Percentiles rank a stretch among this genome's conserved stretches.
Evolutionary conservation across 1,140 invertebrate species (phyloP).

Genomic region (Lordiphosa mommai): DNA sequence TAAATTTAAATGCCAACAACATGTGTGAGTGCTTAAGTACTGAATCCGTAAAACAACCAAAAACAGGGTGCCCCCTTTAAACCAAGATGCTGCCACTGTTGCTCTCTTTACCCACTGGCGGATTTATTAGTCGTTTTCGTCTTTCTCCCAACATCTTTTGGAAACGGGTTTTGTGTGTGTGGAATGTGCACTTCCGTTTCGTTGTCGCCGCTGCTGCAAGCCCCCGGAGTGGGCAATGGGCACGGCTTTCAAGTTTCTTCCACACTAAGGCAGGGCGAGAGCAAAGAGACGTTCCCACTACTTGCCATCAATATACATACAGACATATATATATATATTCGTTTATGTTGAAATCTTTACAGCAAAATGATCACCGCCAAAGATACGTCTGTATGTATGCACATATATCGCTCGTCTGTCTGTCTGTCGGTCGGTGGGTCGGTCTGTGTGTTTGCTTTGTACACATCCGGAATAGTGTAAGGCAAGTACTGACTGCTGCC

Average conservation of each 20-base stretch:
- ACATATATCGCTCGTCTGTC: constrained; percentile 25
- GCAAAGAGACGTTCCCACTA: constrained; percentile 47
- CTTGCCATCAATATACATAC: constrained; percentile 58
- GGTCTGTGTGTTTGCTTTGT: constrained; percentile 52
- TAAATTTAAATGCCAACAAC: constrained; percentile 53
- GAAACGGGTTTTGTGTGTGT: constrained; percentile 69
- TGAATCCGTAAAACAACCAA: neutral
- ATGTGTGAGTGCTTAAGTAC: constrained; percentile 17
- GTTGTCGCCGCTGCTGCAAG: constrained; percentile 35
- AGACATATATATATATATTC: constrained; percentile 13
- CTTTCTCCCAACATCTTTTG: constrained; percentile 60
- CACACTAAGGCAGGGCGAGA: neutral
- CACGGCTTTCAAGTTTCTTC: constrained; percentile 66
- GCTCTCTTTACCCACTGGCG: constrained; percentile 79
- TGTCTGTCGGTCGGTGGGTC: constrained; percentile 16
- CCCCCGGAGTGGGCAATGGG: constrained; percentile 64
- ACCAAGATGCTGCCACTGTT: neutral
- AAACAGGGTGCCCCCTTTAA: constrained; percentile 1
- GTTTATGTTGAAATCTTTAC: constrained; percentile 55
- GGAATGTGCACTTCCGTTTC: constrained; percentile 79
- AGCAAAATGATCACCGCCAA: constrained; percentile 35
- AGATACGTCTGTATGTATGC: neutral
- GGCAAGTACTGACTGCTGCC: constrained; percentile 20
- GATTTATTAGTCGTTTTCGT: constrained; percentile 69
- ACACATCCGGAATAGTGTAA: constrained; percentile 70